Conservation (phyloP, 2,888 invertebrate species). For the Pelosia muscerda region DNA sequence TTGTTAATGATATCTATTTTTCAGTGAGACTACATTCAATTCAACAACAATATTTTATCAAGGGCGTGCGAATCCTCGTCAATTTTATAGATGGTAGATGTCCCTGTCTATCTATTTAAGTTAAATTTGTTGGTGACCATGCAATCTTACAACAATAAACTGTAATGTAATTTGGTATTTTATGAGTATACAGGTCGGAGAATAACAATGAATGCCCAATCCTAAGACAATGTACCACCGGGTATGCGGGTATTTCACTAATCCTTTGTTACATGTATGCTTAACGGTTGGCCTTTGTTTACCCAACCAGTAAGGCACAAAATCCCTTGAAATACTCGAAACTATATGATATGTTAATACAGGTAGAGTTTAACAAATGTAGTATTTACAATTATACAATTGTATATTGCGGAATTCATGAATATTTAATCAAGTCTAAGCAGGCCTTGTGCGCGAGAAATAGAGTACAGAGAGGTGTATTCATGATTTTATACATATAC, state of each 20-base stretch:
- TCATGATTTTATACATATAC: not conserved
- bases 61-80: too few relatives aligned
- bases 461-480: not conserved
- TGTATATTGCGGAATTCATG: not conserved
- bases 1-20: too few relatives aligned
- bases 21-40: too few relatives aligned
- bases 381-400: too few relatives aligned
- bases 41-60: too few relatives aligned
- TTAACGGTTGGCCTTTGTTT: not conserved
- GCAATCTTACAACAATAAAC: not conserved
- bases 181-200: constrained; percentile 5
- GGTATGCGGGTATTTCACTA: constrained; percentile 16
- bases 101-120: not conserved
- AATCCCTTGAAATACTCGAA: constrained; percentile 6
- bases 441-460: not conserved
- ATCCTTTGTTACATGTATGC: constrained; percentile 26
- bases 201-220: constrained; percentile 28
- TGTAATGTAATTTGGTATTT: constrained; percentile 23
- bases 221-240: constrained; percentile 31
- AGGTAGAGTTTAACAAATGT: not conserved
- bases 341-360: constrained; percentile 4
- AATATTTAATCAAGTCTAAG: not conserved
- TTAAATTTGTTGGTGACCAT: not conserved
- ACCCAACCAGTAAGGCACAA: constrained; percentile 10
- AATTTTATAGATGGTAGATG: too few relatives aligned